Evolutionary conservation across 2,113 vertebrate species (phyloP).

Genomic region (Rynchops niger): DNA sequence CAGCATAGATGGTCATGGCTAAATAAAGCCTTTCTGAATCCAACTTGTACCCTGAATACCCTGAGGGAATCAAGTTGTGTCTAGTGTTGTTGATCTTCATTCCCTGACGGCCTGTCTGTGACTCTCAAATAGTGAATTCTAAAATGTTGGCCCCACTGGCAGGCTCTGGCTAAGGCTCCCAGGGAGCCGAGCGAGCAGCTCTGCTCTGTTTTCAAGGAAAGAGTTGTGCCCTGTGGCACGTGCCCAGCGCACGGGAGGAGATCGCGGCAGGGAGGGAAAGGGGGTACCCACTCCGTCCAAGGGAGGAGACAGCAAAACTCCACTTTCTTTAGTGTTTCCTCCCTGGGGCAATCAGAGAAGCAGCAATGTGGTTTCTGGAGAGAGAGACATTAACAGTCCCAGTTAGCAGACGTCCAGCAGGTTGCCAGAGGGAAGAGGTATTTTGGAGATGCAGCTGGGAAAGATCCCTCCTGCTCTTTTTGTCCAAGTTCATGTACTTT

Average conservation of each 20-base stretch:
- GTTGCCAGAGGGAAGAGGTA: background rate
- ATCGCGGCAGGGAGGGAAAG: accelerated
- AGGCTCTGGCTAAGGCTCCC: background rate
- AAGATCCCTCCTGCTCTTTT: background rate
- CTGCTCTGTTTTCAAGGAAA: background rate
- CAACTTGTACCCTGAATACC: background rate
- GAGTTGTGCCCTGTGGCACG: background rate
- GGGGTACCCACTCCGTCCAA: accelerated
- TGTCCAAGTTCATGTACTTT: background rate
- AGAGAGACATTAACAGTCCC: background rate
- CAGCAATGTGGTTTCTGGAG: background rate
- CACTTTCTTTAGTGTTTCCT: background rate
- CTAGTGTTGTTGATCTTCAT: background rate
- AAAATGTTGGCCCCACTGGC: background rate
- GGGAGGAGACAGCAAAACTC: background rate
- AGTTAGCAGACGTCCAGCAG: background rate
- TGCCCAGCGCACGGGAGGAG: accelerated
- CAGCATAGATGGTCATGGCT: background rate
- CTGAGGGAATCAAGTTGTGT: background rate
- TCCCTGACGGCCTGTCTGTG: background rate
- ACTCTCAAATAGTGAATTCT: background rate
- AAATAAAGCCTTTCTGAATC: slow-evolving; percentile 13
- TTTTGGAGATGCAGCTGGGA: background rate
- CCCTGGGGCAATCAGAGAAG: background rate
- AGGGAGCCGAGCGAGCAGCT: background rate